A percentile compares a stretch with the other conserved stretches of the same genome.
Evolutionary conservation across 2,797 vertebrate species (phyloP).

Genomic region (Melanotaenia trifasciata): DNA sequence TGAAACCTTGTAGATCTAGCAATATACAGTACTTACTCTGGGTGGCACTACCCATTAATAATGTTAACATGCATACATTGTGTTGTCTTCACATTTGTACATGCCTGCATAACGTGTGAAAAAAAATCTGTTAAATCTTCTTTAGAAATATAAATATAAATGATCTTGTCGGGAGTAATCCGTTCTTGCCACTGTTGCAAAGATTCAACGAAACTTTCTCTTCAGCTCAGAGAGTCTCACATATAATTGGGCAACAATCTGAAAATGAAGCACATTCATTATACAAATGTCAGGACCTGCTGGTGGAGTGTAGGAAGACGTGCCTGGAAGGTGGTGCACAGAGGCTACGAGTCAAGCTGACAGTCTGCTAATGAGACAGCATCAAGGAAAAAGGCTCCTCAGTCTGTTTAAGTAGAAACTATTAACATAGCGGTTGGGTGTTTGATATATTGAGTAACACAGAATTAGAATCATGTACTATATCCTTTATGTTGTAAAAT

Average conservation of each 20-base stretch:
- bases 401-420: conserved; percentile 30
- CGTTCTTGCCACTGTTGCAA: conserved; percentile 5
- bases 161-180: background rate
- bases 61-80: background rate
- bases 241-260: conserved; percentile 58
- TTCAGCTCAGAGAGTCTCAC: conserved; percentile 33
- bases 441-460: conserved; percentile 23
- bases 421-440: conserved; percentile 25
- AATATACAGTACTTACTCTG: too few relatives aligned
- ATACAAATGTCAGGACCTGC: conserved; percentile 73
- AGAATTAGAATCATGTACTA: conserved; percentile 1
- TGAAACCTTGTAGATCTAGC: too few relatives aligned
- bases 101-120: background rate
- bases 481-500: background rate
- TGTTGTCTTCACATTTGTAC: background rate
- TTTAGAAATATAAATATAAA: background rate
- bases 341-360: conserved; percentile 49
- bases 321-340: conserved; percentile 31
- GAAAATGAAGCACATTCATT: conserved; percentile 69
- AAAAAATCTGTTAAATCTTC: background rate
- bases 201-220: conserved; percentile 37
- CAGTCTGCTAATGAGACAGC: conserved; percentile 70
- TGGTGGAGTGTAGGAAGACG: conserved; percentile 62
- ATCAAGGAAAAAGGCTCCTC: conserved; percentile 49
- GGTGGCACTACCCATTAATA: background rate